These are phyloP conservation scores for Garra rufa DNA, from an alignment of 2,113 vertebrate species.

Conservation along the genomic window DNA sequence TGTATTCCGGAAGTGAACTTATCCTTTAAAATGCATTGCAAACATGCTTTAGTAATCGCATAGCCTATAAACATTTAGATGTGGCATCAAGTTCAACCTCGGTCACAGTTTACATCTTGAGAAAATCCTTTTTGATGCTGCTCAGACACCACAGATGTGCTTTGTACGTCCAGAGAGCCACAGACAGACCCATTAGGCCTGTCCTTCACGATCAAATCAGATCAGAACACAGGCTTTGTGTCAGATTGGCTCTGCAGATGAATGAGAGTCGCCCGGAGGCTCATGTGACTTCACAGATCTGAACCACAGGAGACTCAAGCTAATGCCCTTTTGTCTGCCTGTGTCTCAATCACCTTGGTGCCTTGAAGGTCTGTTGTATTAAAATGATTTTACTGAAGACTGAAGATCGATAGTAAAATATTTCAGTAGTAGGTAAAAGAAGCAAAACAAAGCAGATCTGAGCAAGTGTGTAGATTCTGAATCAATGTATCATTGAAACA, in stretches of 20 bases:
- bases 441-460: neutral
- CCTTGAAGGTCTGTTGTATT: neutral
- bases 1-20: too few species aligned
- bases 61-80: neutral
- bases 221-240: neutral
- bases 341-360: neutral
- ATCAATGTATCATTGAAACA: too few species aligned
- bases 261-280: conserved; percentile 57
- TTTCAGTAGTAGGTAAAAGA: neutral
- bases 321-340: neutral
- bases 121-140: neutral
- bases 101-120: neutral
- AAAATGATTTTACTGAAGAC: neutral
- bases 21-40: neutral
- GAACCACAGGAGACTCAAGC: neutral
- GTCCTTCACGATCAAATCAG: conserved; percentile 6
- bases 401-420: neutral
- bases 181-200: conserved; percentile 3
- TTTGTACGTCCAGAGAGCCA: neutral
- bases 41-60: neutral
- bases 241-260: conserved; percentile 54
- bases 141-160: conserved; percentile 2
- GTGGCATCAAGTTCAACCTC: neutral
- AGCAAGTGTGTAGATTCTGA: neutral
- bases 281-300: neutral